Base-by-base conservation (phyloP, 1,140 invertebrate genomes). In the Drosophila equinoxialis region DNA sequence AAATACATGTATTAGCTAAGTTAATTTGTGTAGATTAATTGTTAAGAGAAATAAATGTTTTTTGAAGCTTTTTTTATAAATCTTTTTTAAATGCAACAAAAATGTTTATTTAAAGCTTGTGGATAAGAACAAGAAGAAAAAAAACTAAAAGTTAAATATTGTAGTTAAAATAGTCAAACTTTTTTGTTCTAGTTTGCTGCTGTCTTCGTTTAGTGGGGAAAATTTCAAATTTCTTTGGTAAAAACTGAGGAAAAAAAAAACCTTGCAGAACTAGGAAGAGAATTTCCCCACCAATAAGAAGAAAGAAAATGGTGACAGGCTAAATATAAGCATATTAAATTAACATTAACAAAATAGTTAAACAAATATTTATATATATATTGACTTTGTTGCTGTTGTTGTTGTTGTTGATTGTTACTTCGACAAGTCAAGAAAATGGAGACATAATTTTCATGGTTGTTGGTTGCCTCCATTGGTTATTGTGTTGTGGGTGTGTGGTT, bases 1-100 rank as follows among this genome's bases (percentile, higher is more conserved):
- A 14, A 58, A 75, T 23, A 74, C 71, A 79, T 72, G 84, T 80
- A 86, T 87, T 87, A 83, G 83, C 84, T 86, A 89, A 83, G 63
- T 89, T 26, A 61, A 81, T 72, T 86, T 72, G 79, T 86, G 79
- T 85, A 51, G 60, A 74, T 81, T 71, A 85, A 62, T 63, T 73
- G 63, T 82, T 74, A 67, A 80, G 70, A 77, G 68, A 62, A 87
- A 77, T 10, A 86, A 62, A 70, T 30, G 55, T 78, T 69, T 51
- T 51, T 62, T 66, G 61, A 57, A 62, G 35, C 59, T 10, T 10
- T 83, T 26, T 59, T 67, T 64, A 79, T 68, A 71, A 55, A 72
- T 57, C 57, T 66, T 65, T 81, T 73, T 63, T 83, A 85, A 85
- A 79, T 85, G 82, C 82, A 85, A 85, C 63, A 41, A 77, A 80